These are phyloP conservation scores for Drosophila takahashii DNA, from an alignment of 1,140 invertebrate species.

Conservation along the genomic window DNA sequence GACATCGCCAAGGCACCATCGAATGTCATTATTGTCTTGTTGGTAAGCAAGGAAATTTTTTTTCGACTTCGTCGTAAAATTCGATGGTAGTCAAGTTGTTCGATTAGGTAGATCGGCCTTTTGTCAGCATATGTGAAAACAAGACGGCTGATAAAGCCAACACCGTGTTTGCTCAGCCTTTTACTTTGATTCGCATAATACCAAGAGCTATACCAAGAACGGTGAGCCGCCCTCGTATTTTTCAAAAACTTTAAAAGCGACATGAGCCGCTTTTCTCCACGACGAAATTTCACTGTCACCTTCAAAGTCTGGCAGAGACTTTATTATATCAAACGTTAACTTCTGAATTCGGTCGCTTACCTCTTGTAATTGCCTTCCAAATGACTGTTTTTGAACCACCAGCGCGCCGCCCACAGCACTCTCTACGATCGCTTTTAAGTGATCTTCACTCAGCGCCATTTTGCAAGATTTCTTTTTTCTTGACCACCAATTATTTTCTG, in stretches of 20 bases:
- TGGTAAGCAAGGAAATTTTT: slow-evolving; percentile 47
- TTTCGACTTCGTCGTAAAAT: slow-evolving; percentile 44
- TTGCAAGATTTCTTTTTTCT: neutral
- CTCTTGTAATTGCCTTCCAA: slow-evolving; percentile 5
- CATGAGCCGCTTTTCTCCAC: slow-evolving; percentile 40
- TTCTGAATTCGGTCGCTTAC: slow-evolving; percentile 1
- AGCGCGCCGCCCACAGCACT: slow-evolving; percentile 4
- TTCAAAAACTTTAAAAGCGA: slow-evolving; percentile 48
- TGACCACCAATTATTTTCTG: slow-evolving; percentile 9
- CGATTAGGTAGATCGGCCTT: slow-evolving; percentile 14
- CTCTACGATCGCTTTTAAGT: slow-evolving; percentile 11
- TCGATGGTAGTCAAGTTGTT: slow-evolving; percentile 12
- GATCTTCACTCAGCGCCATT: slow-evolving; percentile 7
- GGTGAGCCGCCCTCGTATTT: slow-evolving; percentile 39
- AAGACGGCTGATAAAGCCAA: slow-evolving; percentile 10
- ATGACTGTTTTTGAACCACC: slow-evolving; percentile 15
- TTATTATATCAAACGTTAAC: slow-evolving; percentile 32
- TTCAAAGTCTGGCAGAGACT: slow-evolving; percentile 42
- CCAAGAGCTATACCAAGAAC: slow-evolving; percentile 33
- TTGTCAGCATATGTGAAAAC: slow-evolving; percentile 26
- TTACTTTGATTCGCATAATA: slow-evolving; percentile 57
- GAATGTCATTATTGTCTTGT: slow-evolving; percentile 35
- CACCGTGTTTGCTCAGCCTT: slow-evolving; percentile 28
- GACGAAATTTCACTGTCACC: slow-evolving; percentile 41
- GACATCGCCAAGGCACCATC: slow-evolving; percentile 8